Evolutionary conservation across 30 jellyfish, hydroid and myxozoan genomes (phyloP).

Genomic region (Aurelia aurita complex sp. Pacific): DNA sequence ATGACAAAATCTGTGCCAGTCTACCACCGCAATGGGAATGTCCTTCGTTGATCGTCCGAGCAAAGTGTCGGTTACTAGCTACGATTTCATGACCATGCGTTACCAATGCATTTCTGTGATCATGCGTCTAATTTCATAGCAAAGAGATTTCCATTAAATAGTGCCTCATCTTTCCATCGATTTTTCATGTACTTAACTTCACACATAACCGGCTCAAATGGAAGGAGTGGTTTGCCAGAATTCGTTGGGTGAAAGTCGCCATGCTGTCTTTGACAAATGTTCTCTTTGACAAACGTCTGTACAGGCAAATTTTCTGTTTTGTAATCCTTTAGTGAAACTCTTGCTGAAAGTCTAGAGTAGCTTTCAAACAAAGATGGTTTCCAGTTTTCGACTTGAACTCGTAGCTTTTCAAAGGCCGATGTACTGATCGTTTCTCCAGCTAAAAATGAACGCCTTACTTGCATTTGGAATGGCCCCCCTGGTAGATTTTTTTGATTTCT

Average conservation of each 20-base stretch:
- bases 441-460: neutral
- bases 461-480: neutral
- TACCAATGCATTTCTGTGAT: no score
- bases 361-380: neutral
- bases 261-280: no score
- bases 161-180: neutral
- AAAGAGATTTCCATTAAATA: neutral
- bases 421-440: neutral
- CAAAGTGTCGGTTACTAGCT: no score
- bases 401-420: neutral
- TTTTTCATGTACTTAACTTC: neutral
- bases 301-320: no score
- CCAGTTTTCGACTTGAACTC: neutral
- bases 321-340: no score
- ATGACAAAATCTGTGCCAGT: no score
- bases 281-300: no score
- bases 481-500: neutral
- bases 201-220: neutral
- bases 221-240: neutral
- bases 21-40: no score
- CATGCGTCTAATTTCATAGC: neutral
- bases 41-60: no score
- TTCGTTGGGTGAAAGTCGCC: no score
- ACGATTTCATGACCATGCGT: no score
- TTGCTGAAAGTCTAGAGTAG: no score